Conservation (phyloP, 2,888 invertebrate genomes). For the Kuschelorhynchus macadamiae region DNA sequence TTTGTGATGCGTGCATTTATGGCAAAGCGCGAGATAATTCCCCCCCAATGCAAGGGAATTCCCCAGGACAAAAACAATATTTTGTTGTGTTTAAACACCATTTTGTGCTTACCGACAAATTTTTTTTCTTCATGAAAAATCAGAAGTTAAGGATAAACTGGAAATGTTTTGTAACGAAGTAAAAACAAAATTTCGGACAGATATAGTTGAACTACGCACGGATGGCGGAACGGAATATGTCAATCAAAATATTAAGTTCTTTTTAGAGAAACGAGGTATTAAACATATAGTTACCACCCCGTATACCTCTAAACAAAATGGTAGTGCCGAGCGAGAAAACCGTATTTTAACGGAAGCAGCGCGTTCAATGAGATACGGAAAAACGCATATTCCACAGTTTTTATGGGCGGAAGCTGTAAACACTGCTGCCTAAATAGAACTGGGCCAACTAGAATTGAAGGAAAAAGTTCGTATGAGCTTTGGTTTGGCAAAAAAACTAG, state of each 20-base stretch:
- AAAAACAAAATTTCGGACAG: no score
- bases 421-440: not conserved
- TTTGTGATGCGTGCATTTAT: not conserved
- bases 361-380: not conserved
- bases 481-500: not conserved
- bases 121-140: no score
- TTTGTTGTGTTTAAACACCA: not conserved
- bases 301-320: not conserved
- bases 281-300: not conserved
- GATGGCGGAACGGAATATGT: no score
- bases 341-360: not conserved
- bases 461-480: not conserved
- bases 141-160: no score
- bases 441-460: not conserved
- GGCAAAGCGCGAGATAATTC: not conserved
- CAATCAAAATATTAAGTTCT: no score
- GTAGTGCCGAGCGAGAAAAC: not conserved
- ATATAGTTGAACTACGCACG: no score
- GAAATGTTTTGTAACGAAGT: no score
- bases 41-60: no score
- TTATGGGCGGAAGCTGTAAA: not conserved
- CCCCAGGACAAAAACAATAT: not conserved
- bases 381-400: not conserved
- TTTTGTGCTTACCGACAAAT: no score
- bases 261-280: no score